phyloP scores from a whole-genome alignment of 2,797 vertebrate species.

The Neosilurus mollespiculum region DNA sequence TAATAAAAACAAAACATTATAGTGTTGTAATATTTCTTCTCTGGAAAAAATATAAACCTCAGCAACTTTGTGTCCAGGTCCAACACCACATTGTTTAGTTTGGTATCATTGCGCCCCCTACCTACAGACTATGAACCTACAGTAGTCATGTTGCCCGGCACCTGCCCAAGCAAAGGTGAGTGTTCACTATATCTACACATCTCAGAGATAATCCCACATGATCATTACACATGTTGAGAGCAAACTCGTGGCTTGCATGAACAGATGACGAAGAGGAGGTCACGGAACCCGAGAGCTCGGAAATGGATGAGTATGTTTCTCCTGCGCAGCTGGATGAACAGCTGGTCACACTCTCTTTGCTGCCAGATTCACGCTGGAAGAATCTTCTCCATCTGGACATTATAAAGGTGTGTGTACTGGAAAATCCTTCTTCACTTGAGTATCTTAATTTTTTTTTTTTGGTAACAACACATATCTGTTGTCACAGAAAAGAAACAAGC shows the following conservation, averaged over 20 bases:
- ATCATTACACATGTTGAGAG: background rate
- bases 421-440: background rate
- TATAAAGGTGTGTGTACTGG: slow-evolving; percentile 83
- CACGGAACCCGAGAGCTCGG: slow-evolving; percentile 68
- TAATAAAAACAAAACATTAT: too few species aligned
- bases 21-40: background rate
- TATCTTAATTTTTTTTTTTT: background rate
- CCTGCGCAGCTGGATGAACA: slow-evolving; percentile 83
- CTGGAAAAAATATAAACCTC: background rate
- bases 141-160: slow-evolving; percentile 77
- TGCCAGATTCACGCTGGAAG: slow-evolving; percentile 92
- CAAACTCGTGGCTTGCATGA: background rate
- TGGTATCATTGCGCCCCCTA: slow-evolving; percentile 89
- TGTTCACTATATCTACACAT: background rate
- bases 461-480: background rate
- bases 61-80: slow-evolving; percentile 77
- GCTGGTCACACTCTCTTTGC: slow-evolving; percentile 85
- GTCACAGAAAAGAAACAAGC: slow-evolving; percentile 87
- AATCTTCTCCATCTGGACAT: slow-evolving; percentile 87
- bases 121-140: slow-evolving; percentile 84
- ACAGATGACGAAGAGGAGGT: slow-evolving; percentile 67
- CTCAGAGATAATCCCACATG: background rate
- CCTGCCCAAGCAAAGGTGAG: slow-evolving; percentile 76
- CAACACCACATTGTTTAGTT: slow-evolving; percentile 86
- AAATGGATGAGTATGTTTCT: slow-evolving; percentile 81